A percentile compares a stretch with the other conserved stretches of the same genome.
Evolutionary conservation across 2,797 vertebrate species (phyloP).

Genomic region (Lagorchestes hirsutus): DNA sequence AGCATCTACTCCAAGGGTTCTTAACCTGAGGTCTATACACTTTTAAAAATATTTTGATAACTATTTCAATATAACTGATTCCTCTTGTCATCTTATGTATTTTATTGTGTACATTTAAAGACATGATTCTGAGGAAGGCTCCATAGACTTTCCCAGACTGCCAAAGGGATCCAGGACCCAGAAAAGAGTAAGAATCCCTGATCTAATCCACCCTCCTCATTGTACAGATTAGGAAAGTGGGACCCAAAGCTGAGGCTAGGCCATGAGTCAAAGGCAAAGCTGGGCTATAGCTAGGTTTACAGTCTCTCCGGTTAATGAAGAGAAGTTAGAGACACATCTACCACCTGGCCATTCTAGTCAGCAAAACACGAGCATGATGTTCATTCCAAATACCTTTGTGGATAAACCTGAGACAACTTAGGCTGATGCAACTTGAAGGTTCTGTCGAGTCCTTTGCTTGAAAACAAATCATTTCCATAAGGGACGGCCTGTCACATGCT

Average conservation of each 20-base stretch:
- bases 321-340: background rate
- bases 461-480: background rate
- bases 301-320: background rate
- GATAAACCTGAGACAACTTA: background rate
- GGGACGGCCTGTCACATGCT: background rate
- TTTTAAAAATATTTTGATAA: background rate
- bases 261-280: background rate
- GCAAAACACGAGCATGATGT: background rate
- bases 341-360: background rate
- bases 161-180: background rate
- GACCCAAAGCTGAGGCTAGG: background rate
- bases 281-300: background rate
- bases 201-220: background rate
- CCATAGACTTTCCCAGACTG: background rate
- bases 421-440: slow-evolving; percentile 2
- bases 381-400: background rate
- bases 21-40: background rate
- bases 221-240: background rate
- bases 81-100: background rate
- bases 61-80: background rate
- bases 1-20: background rate
- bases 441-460: background rate
- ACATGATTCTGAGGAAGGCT: background rate
- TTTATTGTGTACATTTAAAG: background rate
- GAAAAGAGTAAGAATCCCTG: background rate